A percentile compares a stretch with the other conserved stretches of the same genome.
These are phyloP conservation scores for Polydrusus pterygomalis DNA, from an alignment of 2,888 invertebrate species.

Conservation along the genomic window DNA sequence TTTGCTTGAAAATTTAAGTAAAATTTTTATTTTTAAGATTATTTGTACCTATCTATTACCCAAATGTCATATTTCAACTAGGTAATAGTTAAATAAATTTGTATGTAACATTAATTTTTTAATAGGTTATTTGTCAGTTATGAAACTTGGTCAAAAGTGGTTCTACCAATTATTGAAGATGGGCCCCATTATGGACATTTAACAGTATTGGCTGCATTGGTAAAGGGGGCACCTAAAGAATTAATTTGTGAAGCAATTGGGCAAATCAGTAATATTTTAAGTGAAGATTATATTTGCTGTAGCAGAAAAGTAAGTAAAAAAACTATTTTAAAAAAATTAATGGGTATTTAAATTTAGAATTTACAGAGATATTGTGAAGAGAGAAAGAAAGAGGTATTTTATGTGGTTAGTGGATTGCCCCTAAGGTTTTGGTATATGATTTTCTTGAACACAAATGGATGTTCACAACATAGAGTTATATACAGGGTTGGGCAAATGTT, in stretches of 20 bases:
- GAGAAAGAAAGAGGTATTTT: too few relatives aligned
- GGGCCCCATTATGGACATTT: slow-evolving; percentile 74
- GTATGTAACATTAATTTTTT: not conserved
- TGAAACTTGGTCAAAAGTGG: slow-evolving; percentile 79
- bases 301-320: slow-evolving; percentile 73
- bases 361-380: too few relatives aligned
- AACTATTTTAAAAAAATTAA: not conserved
- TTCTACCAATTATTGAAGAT: slow-evolving; percentile 79
- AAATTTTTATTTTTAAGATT: too few relatives aligned
- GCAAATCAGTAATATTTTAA: slow-evolving; percentile 76
- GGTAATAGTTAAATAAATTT: not conserved
- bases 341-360: too few relatives aligned
- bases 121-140: slow-evolving; percentile 80
- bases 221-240: slow-evolving; percentile 76
- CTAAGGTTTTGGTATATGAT: too few relatives aligned
- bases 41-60: not conserved
- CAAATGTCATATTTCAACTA: too few relatives aligned
- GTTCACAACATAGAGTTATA: too few relatives aligned
- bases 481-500: too few relatives aligned
- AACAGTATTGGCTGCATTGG: slow-evolving; percentile 76
- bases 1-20: too few relatives aligned
- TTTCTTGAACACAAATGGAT: too few relatives aligned
- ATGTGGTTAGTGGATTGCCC: too few relatives aligned
- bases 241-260: slow-evolving; percentile 73
- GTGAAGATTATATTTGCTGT: slow-evolving; percentile 77